phyloP scores from a whole-genome alignment of 2,113 vertebrate genomes.

The Carassius carassius region DNA sequence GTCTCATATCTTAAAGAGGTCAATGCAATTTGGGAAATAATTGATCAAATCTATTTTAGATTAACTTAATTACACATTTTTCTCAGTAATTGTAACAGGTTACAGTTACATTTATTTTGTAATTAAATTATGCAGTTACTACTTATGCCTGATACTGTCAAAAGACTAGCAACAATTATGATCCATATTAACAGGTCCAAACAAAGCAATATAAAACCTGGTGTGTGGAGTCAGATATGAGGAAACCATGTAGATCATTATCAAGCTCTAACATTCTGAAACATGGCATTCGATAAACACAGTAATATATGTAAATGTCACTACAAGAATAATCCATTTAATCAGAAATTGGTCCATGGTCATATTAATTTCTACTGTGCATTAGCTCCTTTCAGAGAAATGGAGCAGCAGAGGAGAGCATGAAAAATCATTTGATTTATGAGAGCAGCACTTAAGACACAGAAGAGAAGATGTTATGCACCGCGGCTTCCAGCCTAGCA shows the following conservation, averaged over 20 bases:
- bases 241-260: neutral
- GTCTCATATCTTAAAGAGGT: no score
- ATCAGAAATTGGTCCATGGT: neutral
- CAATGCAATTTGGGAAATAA: no score
- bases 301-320: neutral
- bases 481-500: neutral
- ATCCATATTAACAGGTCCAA: neutral
- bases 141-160: no score
- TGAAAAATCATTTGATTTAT: slow-evolving; percentile 23
- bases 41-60: no score
- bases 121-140: no score
- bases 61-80: no score
- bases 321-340: neutral
- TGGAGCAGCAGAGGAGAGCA: neutral
- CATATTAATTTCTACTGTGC: neutral
- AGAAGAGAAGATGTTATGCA: slow-evolving; percentile 20
- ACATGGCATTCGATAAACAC: neutral
- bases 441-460: slow-evolving; percentile 20
- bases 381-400: neutral
- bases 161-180: neutral
- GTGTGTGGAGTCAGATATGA: neutral
- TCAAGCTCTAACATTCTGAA: neutral
- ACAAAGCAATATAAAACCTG: neutral
- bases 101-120: no score
- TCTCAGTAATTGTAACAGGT: no score